Conservation (phyloP, 2,888 invertebrate genomes). For the Marasmarcha lunaedactyla region DNA sequence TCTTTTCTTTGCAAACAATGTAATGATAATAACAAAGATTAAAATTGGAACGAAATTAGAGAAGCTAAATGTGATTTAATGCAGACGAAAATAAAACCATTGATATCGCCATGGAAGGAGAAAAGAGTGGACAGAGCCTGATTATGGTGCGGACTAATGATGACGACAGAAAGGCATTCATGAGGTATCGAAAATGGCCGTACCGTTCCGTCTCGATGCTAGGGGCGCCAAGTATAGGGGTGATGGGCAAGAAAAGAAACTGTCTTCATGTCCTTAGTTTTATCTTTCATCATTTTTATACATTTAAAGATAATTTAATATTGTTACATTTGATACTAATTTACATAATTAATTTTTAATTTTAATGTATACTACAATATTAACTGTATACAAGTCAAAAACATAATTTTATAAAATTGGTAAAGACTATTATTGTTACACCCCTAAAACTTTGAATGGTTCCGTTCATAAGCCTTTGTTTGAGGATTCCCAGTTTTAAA, state of each 20-base stretch:
- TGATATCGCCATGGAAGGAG: constrained; percentile 36
- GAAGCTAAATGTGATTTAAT: constrained; percentile 44
- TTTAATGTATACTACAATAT: constrained; percentile 56
- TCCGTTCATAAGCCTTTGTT: constrained; percentile 35
- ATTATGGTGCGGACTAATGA: constrained; percentile 58
- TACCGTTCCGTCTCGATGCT: constrained; percentile 64
- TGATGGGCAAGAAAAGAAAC: constrained; percentile 50
- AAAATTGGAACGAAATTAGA: constrained; percentile 32
- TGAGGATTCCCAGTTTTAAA: constrained; percentile 37
- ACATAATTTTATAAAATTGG: constrained; percentile 61
- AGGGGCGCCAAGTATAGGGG: constrained; percentile 53
- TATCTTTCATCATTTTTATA: constrained; percentile 60
- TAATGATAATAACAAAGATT: constrained; percentile 29
- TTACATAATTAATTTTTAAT: constrained; percentile 33
- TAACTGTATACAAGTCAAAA: constrained; percentile 68
- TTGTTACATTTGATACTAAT: constrained; percentile 58
- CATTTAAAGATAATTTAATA: constrained; percentile 61
- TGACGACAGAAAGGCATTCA: constrained; percentile 68
- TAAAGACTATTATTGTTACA: constrained; percentile 63
- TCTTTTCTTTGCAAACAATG: constrained; percentile 40
- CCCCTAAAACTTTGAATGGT: constrained; percentile 64
- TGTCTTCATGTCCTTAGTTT: constrained; percentile 47
- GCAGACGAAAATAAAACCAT: constrained; percentile 20
- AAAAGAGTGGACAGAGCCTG: constrained; percentile 55
- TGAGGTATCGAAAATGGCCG: constrained; percentile 65